phyloP scores from a whole-genome alignment of 2,888 invertebrate species.

The Siphonodentalium dalli region DNA sequence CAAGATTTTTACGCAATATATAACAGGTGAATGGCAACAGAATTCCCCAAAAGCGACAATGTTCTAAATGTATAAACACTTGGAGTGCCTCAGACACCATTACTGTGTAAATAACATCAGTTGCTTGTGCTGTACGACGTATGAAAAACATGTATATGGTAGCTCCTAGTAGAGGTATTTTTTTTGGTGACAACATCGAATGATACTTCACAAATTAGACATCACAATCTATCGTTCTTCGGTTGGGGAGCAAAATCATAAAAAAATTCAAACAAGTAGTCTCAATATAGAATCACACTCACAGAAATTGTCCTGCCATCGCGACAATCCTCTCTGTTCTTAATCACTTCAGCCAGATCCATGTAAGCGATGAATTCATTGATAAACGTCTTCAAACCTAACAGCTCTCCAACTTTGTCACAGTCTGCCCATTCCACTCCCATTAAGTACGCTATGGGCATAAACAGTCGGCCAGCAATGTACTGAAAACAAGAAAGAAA shows the following conservation, averaged over 20 bases:
- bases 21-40: too few species aligned
- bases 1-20: too few species aligned
- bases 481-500: too few species aligned
- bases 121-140: too few species aligned
- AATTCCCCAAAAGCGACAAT: too few species aligned
- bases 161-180: too few species aligned
- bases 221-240: neutral
- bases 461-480: too few species aligned
- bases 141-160: too few species aligned
- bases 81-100: too few species aligned
- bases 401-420: conserved; percentile 79
- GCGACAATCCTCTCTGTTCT: conserved; percentile 36
- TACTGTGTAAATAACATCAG: too few species aligned
- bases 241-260: neutral
- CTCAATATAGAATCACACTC: conserved; percentile 24
- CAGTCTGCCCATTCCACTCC: conserved; percentile 75
- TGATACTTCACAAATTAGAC: neutral
- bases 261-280: neutral
- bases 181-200: neutral
- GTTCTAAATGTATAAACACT: too few species aligned
- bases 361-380: conserved; percentile 94
- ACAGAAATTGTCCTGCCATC: conserved; percentile 41
- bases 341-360: conserved; percentile 68
- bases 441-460: conserved; percentile 88
- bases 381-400: conserved; percentile 87